Evolutionary conservation across 2,888 invertebrate species (phyloP), one percentile per base, ranked within the genome.

Genomic region (Deroplatys truncata): DNA sequence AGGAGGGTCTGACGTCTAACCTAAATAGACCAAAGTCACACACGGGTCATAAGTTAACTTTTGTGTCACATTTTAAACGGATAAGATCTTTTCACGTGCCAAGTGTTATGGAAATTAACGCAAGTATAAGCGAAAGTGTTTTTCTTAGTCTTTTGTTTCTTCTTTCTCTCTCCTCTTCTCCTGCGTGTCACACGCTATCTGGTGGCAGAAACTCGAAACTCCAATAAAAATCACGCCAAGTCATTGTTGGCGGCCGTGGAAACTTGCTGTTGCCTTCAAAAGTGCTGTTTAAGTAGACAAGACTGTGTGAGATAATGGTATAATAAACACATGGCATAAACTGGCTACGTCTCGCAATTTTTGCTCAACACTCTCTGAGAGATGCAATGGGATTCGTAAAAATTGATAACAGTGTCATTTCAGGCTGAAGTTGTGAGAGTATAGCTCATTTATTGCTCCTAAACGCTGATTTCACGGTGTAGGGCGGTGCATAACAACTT

Each of bases 11-110:
- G 85, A 85, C 35, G 85, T 85, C 20, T 85, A 85, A 35, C 85
- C 85, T 85, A 85, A 85, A 85, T 85, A 85, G 49, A 56, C 85
- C 28, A 56, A 85, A 85, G 85, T 85, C 85, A 85, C 85, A 85
- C 85, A 85, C 85, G 56, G 85, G 86, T 82, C 82, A 86, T 86
- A 72, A 86, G 82, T 86, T 86, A 86, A 86, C 28, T 86, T 86
- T 28, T 86, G 86, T 86, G 86, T 86, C 86, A 86, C 82, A 86
- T 86, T 86, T 86, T 86, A 86, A 86, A 28, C 5, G 86, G 86
- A 86, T 86, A 86, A 86, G 82, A 86, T 86, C 86, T 86, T 31
- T 86, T 86, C 86, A 82, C 85, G 86, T 72, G 86, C 86, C 82
- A 28, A 29, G 86, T 82, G 82, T 86, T 86, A 86, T 86, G 86